Conservation (phyloP, 2,113 vertebrate species). For the Leptobrachium ailaonicum region DNA sequence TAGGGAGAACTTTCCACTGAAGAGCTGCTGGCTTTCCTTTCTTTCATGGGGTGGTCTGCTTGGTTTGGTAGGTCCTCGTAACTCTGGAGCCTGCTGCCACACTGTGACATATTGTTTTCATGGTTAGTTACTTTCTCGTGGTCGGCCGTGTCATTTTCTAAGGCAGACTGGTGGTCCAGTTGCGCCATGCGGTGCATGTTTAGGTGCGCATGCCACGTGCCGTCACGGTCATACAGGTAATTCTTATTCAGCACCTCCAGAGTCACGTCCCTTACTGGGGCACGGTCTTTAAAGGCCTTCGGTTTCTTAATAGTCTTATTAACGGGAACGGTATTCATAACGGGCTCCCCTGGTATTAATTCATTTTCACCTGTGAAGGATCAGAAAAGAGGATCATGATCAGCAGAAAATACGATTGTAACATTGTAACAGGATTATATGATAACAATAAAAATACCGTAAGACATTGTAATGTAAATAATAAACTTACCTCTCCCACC, state of each 20-base stretch:
- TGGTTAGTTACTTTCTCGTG: background rate
- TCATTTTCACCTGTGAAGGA: conserved; percentile 57
- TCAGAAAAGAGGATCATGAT: background rate
- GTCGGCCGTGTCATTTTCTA: background rate
- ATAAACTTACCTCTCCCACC: no score
- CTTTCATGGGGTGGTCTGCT: background rate
- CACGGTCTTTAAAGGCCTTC: conserved; percentile 54
- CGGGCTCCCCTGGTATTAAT: conserved; percentile 52
- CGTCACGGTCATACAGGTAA: conserved; percentile 45
- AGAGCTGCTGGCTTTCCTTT: background rate
- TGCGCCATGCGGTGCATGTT: conserved; percentile 63
- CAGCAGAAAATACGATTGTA: no score
- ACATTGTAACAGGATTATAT: no score
- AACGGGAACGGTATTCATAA: conserved; percentile 64
- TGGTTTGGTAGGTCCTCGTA: conserved; percentile 3
- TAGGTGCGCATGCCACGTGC: conserved; percentile 72
- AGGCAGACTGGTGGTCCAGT: background rate
- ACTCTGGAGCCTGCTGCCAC: background rate
- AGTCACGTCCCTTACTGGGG: conserved; percentile 53
- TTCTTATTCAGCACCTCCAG: conserved; percentile 39
- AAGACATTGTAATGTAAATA: no score
- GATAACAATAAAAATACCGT: no score
- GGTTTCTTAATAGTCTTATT: conserved; percentile 56
- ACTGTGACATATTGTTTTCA: conserved; percentile 47
- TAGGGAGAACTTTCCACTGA: conserved; percentile 21